Base-by-base conservation (phyloP, 1,140 invertebrate genomes). In the Phymastichus coffea region DNA sequence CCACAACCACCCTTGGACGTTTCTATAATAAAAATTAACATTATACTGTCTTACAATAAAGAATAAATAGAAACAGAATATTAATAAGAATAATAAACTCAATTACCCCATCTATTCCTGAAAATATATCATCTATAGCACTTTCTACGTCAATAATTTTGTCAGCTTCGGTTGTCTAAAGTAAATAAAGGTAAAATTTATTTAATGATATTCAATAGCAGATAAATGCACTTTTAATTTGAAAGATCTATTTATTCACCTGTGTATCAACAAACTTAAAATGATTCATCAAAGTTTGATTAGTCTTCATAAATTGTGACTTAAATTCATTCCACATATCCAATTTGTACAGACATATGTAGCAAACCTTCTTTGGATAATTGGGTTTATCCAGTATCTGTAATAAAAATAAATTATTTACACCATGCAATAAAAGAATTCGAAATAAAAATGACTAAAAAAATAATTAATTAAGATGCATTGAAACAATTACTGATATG, bases 271-370 rank as follows among this genome's bases (percentile, higher is more conserved):
- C 63, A 23, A 58, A 10, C n/a, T 70, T 69, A 12, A 77, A 63
- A 15, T 76, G 70, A n/a, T 66, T 66, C 20, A 70, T 12, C 9
- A 80, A 52, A 2, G 69, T 63, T 30, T 71, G 58, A 46, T 78
- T 72, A 2, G 72, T 72, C 9, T 68, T 55, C 15, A 78, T 43
- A 49, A 79, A 76, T 52, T 68, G 70, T 28, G 69, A 51, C 28
- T 77, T 80, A 28, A 80, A 79, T 30, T 79, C 74, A 33, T 35
- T 65, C 75, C 76, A 78, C 70, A 75, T 71, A 25, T 78, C 65
- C 33, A 80, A 47, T 46, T 80, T 80, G 41, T 79, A 79, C 6
- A 79, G 57, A 48, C 78, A 80, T 23, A 72, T 61, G 28, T 80
- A 73, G 51, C 78, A 80, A 6, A 78, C 64, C 1, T 69, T 72